These are phyloP conservation scores for Operophtera brumata DNA, from an alignment of 2,888 invertebrate species.

Conservation along the genomic window DNA sequence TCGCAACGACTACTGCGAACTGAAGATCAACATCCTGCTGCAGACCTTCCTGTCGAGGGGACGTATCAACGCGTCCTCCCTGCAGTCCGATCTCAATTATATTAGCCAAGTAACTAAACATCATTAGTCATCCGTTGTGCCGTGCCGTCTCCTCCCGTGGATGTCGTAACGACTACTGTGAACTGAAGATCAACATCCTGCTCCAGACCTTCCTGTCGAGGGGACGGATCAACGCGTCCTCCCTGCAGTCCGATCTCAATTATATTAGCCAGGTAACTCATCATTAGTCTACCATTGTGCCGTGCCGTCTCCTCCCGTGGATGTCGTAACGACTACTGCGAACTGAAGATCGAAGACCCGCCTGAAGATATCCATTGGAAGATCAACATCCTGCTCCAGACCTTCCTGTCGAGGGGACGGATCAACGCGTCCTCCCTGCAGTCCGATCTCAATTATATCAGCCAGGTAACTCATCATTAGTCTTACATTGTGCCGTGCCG, in stretches of 20 bases:
- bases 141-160: too few relatives aligned
- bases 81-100: constrained; percentile 93
- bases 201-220: constrained; percentile 94
- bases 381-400: constrained; percentile 96
- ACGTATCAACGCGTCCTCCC: constrained; percentile 89
- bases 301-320: too few relatives aligned
- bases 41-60: constrained; percentile 94
- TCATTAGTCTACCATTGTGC: too few relatives aligned
- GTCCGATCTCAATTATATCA: constrained; percentile 94
- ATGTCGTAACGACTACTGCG: constrained; percentile 87
- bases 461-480: too few relatives aligned
- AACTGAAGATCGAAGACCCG: constrained; percentile 88
- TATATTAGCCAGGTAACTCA: constrained; percentile 96
- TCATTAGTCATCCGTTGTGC: too few relatives aligned
- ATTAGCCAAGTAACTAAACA: constrained; percentile 88
- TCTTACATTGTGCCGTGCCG: too few relatives aligned
- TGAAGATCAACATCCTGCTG: constrained; percentile 94
- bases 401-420: constrained; percentile 90
- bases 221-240: constrained; percentile 89
- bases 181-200: constrained; percentile 96
- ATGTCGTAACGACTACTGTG: constrained; percentile 82
- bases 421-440: constrained; percentile 92
- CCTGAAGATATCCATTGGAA: constrained; percentile 95
- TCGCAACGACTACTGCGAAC: constrained; percentile 86
- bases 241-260: constrained; percentile 92